Evolutionary conservation across 2,888 invertebrate species (phyloP).

Genomic region (Phalangium opilio): DNA sequence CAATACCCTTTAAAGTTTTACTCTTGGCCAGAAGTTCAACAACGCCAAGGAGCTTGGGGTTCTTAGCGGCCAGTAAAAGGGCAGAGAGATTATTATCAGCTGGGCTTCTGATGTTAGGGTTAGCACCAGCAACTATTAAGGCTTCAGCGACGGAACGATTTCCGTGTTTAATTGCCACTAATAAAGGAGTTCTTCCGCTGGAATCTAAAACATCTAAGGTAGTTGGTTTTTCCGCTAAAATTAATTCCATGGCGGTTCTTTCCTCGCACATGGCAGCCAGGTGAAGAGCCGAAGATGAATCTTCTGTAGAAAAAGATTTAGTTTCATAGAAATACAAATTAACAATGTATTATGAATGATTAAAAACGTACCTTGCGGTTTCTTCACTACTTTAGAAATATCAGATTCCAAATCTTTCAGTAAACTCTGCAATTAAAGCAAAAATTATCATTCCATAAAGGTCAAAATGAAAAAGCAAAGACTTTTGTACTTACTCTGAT

Average conservation of each 20-base stretch:
- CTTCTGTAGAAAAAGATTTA: constrained; percentile 4
- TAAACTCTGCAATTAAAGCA: not conserved
- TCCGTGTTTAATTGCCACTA: constrained; percentile 16
- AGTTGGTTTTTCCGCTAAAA: constrained; percentile 12
- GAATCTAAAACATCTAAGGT: constrained; percentile 11
- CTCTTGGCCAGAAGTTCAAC: constrained; percentile 6
- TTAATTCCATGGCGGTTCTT: constrained; percentile 11
- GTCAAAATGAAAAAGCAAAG: no score
- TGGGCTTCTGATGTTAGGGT: constrained; percentile 25
- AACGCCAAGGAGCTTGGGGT: constrained; percentile 11
- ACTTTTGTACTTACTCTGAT: no score
- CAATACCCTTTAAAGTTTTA: no score
- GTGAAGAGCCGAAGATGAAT: constrained; percentile 13
- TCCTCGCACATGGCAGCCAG: constrained; percentile 16
- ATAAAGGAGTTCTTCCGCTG: constrained; percentile 13
- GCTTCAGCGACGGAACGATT: constrained; percentile 23
- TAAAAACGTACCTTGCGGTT: constrained; percentile 9
- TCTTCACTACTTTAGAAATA: constrained; percentile 13
- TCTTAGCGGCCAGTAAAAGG: constrained; percentile 19
- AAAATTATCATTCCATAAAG: constrained; percentile 5
- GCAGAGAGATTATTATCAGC: constrained; percentile 20
- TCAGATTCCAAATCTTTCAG: constrained; percentile 12
- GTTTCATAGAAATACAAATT: not conserved
- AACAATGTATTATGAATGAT: not conserved
- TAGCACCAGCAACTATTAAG: constrained; percentile 29